Conservation (phyloP, 2,797 vertebrate genomes). For the Lepilemur ruficaudatus region DNA sequence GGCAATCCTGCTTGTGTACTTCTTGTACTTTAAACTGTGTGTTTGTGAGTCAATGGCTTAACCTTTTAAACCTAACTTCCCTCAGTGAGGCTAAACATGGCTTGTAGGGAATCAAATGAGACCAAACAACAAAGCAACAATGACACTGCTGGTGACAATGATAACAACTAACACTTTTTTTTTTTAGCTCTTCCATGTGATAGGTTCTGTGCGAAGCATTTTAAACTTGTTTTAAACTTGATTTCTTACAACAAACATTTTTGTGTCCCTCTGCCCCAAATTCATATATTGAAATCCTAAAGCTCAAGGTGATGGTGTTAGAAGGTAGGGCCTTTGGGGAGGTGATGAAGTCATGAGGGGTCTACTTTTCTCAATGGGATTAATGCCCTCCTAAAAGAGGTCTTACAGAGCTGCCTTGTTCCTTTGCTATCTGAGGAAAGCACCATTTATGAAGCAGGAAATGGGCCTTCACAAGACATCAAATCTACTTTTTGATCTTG, state of each 20-base stretch:
- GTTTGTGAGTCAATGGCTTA: background rate
- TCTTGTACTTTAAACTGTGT: background rate
- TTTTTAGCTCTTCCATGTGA: background rate
- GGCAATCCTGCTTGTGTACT: background rate
- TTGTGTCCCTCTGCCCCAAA: background rate
- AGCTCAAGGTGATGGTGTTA: background rate
- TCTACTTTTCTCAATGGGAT: background rate
- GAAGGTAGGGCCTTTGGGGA: background rate
- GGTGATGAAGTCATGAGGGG: background rate
- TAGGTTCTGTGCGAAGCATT: background rate
- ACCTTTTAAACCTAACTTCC: background rate
- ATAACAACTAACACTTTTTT: background rate
- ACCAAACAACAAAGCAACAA: slow-evolving; percentile 8
- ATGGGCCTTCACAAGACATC: background rate
- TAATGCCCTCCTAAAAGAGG: background rate
- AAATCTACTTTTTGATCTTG: background rate
- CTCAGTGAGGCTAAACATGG: background rate
- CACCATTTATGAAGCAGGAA: background rate
- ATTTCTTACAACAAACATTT: background rate
- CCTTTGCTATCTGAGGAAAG: background rate
- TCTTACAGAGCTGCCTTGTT: background rate
- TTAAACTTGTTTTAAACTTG: background rate
- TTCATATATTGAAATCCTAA: background rate
- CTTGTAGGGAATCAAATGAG: background rate
- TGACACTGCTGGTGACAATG: background rate